Conservation (phyloP, 2,888 invertebrate species). For the Bombyx huttoni region DNA sequence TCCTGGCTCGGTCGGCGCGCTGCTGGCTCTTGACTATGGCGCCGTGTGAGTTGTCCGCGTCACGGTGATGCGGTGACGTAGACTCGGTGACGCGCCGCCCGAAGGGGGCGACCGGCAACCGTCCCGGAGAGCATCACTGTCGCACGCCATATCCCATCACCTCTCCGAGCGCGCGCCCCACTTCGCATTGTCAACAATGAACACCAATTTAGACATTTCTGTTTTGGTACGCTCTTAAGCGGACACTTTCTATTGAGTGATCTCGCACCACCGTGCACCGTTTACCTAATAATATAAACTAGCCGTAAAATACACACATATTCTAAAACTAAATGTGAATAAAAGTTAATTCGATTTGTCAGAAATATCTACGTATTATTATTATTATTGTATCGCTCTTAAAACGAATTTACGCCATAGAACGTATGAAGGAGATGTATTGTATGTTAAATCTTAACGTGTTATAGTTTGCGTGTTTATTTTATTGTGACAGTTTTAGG, state of each 20-base stretch:
- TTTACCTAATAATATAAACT: constrained; percentile 39
- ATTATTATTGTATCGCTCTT: constrained; percentile 53
- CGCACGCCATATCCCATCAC: constrained; percentile 44
- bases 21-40: neutral
- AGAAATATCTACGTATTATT: constrained; percentile 47
- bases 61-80: constrained; percentile 1
- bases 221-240: neutral
- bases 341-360: constrained; percentile 68
- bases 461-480: constrained; percentile 61
- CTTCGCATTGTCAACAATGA: constrained; percentile 25
- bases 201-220: neutral
- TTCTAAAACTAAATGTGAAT: constrained; percentile 68
- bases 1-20: neutral
- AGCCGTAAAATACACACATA: constrained; percentile 60
- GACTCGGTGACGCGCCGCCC: constrained; percentile 2
- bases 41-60: constrained; percentile 6
- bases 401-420: constrained; percentile 61
- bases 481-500: constrained; percentile 60
- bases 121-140: constrained; percentile 52
- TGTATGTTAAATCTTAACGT: constrained; percentile 37
- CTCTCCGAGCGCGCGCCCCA: constrained; percentile 56
- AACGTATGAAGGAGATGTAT: constrained; percentile 25
- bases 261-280: constrained; percentile 61
- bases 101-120: constrained; percentile 49
- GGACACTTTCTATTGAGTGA: constrained; percentile 22